A percentile compares a stretch with the other conserved stretches of the same genome.
phyloP scores from a whole-genome alignment of 1,140 invertebrate species.

The Chrysoperla carnea region DNA sequence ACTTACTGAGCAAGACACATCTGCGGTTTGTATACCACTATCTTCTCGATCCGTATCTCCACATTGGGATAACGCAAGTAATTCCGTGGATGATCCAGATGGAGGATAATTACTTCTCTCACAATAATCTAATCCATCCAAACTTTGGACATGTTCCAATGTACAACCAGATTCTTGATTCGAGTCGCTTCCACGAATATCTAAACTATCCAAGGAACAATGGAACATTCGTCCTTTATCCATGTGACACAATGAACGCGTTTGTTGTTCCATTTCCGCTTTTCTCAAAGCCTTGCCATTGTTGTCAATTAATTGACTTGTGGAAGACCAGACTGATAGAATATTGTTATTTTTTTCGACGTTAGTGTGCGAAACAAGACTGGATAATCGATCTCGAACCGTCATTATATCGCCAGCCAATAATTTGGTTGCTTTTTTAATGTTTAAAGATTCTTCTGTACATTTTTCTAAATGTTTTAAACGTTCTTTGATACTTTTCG shows the following conservation, averaged over 20 bases:
- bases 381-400: conserved; percentile 40
- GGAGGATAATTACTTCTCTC: conserved; percentile 29
- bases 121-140: conserved; percentile 38
- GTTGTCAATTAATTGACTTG: conserved; percentile 9
- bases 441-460: conserved; percentile 11
- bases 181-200: conserved; percentile 28
- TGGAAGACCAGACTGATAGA: neutral
- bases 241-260: neutral
- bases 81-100: conserved; percentile 29
- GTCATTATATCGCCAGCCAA: conserved; percentile 39
- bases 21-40: conserved; percentile 63
- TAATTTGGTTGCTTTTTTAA: conserved; percentile 10
- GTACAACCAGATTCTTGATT: conserved; percentile 20
- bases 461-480: conserved; percentile 40
- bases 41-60: conserved; percentile 59
- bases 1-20: conserved; percentile 56
- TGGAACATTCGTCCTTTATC: conserved; percentile 32
- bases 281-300: conserved; percentile 13
- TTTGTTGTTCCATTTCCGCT: neutral
- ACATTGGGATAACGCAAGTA: conserved; percentile 20
- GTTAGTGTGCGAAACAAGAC: conserved; percentile 38
- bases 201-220: conserved; percentile 43
- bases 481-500: conserved; percentile 51
- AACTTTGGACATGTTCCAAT: conserved; percentile 45
- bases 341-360: conserved; percentile 21